Evolutionary conservation across 2,888 invertebrate genomes (phyloP).

Genomic region (Magallana nippona): DNA sequence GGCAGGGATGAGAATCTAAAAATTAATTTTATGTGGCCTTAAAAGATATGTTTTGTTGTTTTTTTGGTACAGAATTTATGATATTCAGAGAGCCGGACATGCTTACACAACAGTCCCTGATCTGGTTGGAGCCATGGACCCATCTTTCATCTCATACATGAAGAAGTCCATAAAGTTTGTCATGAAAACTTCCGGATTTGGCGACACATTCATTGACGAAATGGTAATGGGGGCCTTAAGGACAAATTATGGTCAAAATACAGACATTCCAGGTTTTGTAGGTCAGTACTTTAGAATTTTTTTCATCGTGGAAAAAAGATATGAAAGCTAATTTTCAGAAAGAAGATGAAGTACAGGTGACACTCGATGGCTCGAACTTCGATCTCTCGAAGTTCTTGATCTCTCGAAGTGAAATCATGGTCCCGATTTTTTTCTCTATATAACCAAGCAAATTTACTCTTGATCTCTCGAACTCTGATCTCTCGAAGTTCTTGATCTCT

Average conservation of each 20-base stretch:
- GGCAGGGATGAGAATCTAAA: too few species aligned
- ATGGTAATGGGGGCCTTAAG: conserved; percentile 82
- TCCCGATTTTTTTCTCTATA: too few species aligned
- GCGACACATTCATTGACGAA: conserved; percentile 82
- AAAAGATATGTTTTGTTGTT: not conserved
- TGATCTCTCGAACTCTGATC: too few species aligned
- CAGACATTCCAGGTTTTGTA: conserved; percentile 82
- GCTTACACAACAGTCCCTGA: conserved; percentile 82
- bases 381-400: too few species aligned
- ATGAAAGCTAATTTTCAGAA: not conserved
- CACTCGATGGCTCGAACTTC: too few species aligned
- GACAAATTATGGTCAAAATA: conserved; percentile 84
- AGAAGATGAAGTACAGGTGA: not conserved
- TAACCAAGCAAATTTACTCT: too few species aligned
- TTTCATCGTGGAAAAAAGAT: too few species aligned
- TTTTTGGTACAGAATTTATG: conserved; percentile 82
- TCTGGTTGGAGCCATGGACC: conserved; percentile 82
- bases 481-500: too few species aligned
- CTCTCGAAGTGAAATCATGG: too few species aligned
- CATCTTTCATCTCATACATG: conserved; percentile 81
- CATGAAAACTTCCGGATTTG: conserved; percentile 80
- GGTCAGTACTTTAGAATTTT: conserved; percentile 76
- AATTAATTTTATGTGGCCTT: too few species aligned
- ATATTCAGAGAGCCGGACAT: conserved; percentile 81
- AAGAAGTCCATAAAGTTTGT: conserved; percentile 66